Percentiles rank a stretch among this genome's conserved stretches.
phyloP scores from a whole-genome alignment of 2,113 vertebrate genomes.

The Triplophysa dalaica region DNA sequence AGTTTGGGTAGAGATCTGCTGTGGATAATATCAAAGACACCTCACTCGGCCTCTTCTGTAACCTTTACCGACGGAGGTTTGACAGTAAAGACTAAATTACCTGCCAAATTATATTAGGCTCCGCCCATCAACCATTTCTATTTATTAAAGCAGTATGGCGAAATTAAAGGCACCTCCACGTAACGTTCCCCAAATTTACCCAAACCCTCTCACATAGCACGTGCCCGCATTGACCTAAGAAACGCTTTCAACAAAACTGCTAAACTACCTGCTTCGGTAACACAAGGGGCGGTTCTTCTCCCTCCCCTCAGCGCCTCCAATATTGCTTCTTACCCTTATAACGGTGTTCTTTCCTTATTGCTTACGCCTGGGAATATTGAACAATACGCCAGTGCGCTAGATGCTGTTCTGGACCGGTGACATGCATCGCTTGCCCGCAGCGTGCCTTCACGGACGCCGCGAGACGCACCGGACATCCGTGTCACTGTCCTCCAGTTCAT shows the following conservation, averaged over 20 bases:
- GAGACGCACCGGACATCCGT: conserved; percentile 53
- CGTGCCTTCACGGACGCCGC: conserved; percentile 8
- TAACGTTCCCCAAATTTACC: not conserved
- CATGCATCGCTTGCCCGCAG: conserved; percentile 28
- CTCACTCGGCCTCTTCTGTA: not conserved
- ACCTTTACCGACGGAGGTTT: not conserved
- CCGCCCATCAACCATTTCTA: not conserved
- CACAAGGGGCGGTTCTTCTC: conserved; percentile 71
- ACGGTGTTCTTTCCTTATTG: conserved; percentile 38
- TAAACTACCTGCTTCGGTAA: conserved; percentile 52
- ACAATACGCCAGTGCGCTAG: conserved; percentile 10
- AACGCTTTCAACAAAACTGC: conserved; percentile 30
- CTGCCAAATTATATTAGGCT: not conserved
- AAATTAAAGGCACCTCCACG: not conserved
- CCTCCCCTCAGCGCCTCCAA: conserved; percentile 59
- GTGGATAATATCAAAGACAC: not conserved
- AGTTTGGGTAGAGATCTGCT: not conserved
- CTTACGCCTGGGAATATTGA: conserved; percentile 37
- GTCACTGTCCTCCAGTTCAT: conserved; percentile 58
- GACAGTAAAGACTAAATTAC: not conserved
- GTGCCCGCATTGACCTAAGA: not conserved
- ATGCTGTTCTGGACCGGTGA: not conserved
- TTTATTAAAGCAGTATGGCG: not conserved
- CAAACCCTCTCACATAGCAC: not conserved
- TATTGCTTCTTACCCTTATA: conserved; percentile 54